Conservation (phyloP, 30 jellyfish, hydroid and myxozoan genomes). For the Hydra vulgaris region DNA sequence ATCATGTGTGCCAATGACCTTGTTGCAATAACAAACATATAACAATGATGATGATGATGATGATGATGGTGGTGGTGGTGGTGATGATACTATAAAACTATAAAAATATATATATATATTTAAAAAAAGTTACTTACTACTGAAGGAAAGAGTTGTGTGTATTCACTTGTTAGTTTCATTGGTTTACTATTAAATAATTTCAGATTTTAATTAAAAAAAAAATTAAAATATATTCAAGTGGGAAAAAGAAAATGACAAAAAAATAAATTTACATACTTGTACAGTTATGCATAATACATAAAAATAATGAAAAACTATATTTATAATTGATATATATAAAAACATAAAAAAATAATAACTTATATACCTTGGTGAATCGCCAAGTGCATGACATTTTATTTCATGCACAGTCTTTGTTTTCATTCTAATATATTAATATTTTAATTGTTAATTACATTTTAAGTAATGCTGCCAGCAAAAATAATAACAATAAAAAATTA, state of each 20-base stretch:
- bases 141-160: background rate
- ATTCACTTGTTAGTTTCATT: background rate
- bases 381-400: constrained; percentile 64
- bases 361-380: constrained; percentile 75
- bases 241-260: background rate
- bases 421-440: constrained; percentile 35
- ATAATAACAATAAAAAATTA: no score
- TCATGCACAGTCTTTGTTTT: constrained; percentile 59
- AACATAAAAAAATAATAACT: background rate
- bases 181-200: background rate
- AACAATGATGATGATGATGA: no score
- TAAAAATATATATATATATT: background rate
- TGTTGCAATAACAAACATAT: no score
- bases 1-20: no score
- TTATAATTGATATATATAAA: background rate
- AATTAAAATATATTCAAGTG: background rate
- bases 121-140: background rate
- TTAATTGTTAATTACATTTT: no score
- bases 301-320: background rate
- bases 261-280: no score
- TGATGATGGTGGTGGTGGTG: no score
- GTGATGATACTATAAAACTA: no score
- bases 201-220: background rate
- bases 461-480: no score
- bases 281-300: no score